These are phyloP conservation scores for Phrynosoma platyrhinos DNA, from an alignment of 2,113 vertebrate genomes.

Conservation along the genomic window DNA sequence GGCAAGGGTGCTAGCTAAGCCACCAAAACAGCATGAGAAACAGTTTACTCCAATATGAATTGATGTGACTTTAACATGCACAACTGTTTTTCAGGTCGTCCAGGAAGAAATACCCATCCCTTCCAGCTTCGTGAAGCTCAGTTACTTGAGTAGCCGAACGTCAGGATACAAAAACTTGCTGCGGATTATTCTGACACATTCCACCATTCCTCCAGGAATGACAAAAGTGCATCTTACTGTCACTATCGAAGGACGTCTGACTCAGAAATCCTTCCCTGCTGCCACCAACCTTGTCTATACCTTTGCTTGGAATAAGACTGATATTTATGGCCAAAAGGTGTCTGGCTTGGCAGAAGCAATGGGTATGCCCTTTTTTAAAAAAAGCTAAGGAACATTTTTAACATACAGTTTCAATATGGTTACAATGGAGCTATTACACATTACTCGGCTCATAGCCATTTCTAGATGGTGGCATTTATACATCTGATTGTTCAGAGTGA, in stretches of 20 bases:
- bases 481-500: neutral
- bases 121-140: conserved; percentile 92
- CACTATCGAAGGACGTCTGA: conserved; percentile 90
- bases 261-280: conserved; percentile 95
- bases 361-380: conserved; percentile 78
- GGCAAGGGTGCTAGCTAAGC: neutral
- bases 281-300: conserved; percentile 91
- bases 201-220: conserved; percentile 84
- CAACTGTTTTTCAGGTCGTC: conserved; percentile 83
- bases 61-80: neutral
- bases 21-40: neutral
- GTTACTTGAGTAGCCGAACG: conserved; percentile 93
- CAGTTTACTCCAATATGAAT: neutral
- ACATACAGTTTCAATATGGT: no score
- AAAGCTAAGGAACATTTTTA: no score
- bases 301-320: conserved; percentile 97
- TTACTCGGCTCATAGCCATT: neutral
- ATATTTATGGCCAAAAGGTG: conserved; percentile 96
- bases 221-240: conserved; percentile 93
- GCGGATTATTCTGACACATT: conserved; percentile 90
- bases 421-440: no score
- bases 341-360: conserved; percentile 91
- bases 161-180: conserved; percentile 93
- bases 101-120: conserved; percentile 94
- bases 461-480: neutral